Evolutionary conservation across 64 coral and sea anemone species (phyloP), one percentile per base, ranked within the genome.

Genomic region (Dendronephthya gigantea): DNA sequence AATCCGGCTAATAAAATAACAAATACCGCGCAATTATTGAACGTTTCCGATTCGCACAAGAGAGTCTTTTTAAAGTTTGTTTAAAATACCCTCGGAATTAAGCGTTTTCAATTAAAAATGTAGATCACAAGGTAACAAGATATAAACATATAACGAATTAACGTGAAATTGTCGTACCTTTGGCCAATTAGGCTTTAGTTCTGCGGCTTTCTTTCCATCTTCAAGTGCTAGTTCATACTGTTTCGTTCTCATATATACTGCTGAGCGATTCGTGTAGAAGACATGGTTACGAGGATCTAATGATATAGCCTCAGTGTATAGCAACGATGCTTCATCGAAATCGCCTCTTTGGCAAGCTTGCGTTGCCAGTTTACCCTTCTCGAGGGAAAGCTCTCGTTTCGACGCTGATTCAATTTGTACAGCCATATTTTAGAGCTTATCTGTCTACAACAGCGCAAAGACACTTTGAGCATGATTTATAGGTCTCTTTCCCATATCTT

Each of bases 191-290:
- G 95, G 95, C 30, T 98, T 89, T 2, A 98, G 70, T 87, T 93
- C 82, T 1, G 83, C 90, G 0, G 95, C 92, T 75, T 88, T 90
- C 14, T 83, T 84, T 15, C 95, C 95, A 45, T 98, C 95, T 50
- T 98, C 90, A 14, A 88, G 82, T 19, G 95, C 95, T 87, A 81
- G 84, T 62, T 93, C 87, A 69, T 91, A 93, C n/a, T 98, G 82
- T 72, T 87, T 90, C 8, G 89, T 93, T 23, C 87, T 87, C 30
- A 98, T 90, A 76, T 90, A 92, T 7, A 92, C 95, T 10, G 95
- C 95, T 41, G 95, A 98, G 83, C 95, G 87, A 75, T 98, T 98
- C 11, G 92, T 89, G 85, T 93, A 98, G n/a, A 98, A 82, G 11
- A 98, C 95, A 85, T 98, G 95, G 86, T 98, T 98, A 23, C 84